Percentiles rank a stretch among this genome's conserved stretches.
phyloP scores from a whole-genome alignment of 2,797 vertebrate genomes.

The Synaphobranchus kaupii region DNA sequence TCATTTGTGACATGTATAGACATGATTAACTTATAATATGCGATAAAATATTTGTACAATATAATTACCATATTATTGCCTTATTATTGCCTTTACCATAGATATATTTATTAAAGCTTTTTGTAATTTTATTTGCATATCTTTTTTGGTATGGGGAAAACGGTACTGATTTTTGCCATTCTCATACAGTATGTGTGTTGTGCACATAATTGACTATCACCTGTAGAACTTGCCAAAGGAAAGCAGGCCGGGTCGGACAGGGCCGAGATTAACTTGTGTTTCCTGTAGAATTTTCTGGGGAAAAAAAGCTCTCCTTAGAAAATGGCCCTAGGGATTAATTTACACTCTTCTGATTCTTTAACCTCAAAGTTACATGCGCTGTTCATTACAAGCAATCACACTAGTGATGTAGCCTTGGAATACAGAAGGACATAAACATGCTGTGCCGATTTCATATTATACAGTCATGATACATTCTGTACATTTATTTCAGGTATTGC shows the following conservation, averaged over 20 bases:
- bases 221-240: background rate
- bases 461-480: background rate
- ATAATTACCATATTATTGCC: too few species aligned
- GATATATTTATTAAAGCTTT: too few species aligned
- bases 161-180: too few species aligned
- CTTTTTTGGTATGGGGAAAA: background rate
- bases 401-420: slow-evolving; percentile 20
- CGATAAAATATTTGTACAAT: too few species aligned
- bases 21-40: too few species aligned
- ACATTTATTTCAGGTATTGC: slow-evolving; percentile 28
- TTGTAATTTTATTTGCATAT: background rate
- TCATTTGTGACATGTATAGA: too few species aligned
- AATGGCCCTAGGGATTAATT: slow-evolving; percentile 57
- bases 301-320: slow-evolving; percentile 48
- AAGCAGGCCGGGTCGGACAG: slow-evolving; percentile 44
- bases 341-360: slow-evolving; percentile 50
- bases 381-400: slow-evolving; percentile 54
- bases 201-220: background rate
- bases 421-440: slow-evolving; percentile 37
- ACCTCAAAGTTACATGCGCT: slow-evolving; percentile 46
- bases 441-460: slow-evolving; percentile 28
- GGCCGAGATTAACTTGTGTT: slow-evolving; percentile 47
- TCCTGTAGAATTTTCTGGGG: slow-evolving; percentile 52
- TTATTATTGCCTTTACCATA: too few species aligned
- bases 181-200: slow-evolving; percentile 19